These are phyloP conservation scores for Pagetopsis macropterus DNA, from an alignment of 2,797 vertebrate species.

Conservation along the genomic window DNA sequence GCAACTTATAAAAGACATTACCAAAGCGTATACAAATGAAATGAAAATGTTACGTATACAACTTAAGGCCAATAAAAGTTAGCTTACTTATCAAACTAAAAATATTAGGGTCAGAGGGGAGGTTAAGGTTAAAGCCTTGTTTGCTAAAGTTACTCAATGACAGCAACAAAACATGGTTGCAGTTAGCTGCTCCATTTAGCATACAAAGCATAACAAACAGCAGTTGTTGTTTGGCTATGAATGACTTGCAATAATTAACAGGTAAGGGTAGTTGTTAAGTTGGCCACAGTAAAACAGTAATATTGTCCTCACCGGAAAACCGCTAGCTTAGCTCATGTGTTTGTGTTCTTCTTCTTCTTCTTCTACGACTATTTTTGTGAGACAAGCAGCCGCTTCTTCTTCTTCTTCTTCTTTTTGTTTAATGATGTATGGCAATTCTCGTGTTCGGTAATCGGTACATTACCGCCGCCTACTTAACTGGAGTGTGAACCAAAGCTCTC, in stretches of 20 bases:
- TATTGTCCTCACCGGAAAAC: neutral
- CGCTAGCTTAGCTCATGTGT: neutral
- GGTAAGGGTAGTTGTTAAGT: neutral
- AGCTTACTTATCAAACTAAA: neutral
- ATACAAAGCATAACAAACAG: neutral
- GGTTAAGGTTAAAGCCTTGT: neutral
- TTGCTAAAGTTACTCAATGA: constrained; percentile 3
- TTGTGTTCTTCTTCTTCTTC: neutral
- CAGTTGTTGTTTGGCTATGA: neutral
- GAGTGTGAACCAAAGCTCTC: too few relatives aligned
- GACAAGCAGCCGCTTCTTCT: too few relatives aligned
- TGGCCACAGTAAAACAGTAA: neutral
- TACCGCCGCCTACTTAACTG: too few relatives aligned
- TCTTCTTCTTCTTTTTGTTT: too few relatives aligned
- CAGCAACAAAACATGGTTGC: constrained; percentile 17
- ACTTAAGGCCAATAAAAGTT: too few relatives aligned
- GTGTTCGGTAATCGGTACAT: too few relatives aligned
- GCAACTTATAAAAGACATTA: neutral
- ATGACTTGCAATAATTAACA: neutral
- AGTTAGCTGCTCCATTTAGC: constrained; percentile 4
- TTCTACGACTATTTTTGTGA: neutral
- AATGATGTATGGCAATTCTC: too few relatives aligned
- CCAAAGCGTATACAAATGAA: neutral
- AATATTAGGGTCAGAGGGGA: too few relatives aligned
- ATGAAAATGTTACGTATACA: neutral